These are phyloP conservation scores for Lasioglossum pauxillum DNA, from an alignment of 2,888 invertebrate genomes.

Conservation along the genomic window DNA sequence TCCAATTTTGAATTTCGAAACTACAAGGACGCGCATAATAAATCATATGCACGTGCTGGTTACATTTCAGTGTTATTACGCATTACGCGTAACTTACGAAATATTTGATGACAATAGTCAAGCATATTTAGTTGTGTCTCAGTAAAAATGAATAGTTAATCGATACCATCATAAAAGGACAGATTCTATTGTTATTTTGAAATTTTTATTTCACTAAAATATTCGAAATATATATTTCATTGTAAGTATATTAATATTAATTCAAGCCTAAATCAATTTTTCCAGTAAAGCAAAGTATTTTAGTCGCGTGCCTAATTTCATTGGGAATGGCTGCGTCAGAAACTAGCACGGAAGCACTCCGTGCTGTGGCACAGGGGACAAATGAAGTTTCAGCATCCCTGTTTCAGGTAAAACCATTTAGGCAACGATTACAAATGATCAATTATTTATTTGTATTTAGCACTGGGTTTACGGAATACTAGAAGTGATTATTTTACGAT, in stretches of 20 bases:
- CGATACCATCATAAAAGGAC: background rate
- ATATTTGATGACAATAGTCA: background rate
- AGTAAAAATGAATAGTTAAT: background rate
- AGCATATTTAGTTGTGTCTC: background rate
- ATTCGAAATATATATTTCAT: background rate
- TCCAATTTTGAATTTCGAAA: constrained; percentile 33
- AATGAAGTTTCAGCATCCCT: constrained; percentile 68
- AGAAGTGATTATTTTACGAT: background rate
- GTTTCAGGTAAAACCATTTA: constrained; percentile 63
- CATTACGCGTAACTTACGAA: background rate
- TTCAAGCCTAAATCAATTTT: constrained; percentile 11
- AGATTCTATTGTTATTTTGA: background rate
- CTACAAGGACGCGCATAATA: constrained; percentile 10
- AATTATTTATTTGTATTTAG: background rate
- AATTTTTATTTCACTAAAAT: background rate
- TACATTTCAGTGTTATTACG: background rate
- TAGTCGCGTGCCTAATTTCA: constrained; percentile 40
- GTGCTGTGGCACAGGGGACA: constrained; percentile 64
- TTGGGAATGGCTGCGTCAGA: constrained; percentile 49
- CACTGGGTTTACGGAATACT: background rate
- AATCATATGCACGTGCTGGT: background rate
- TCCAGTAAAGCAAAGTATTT: constrained; percentile 48
- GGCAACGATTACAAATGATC: background rate
- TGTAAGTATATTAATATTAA: background rate
- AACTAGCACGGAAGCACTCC: constrained; percentile 32